phyloP scores from a whole-genome alignment of 2,113 vertebrate genomes.

The Ardeotis arabs region DNA sequence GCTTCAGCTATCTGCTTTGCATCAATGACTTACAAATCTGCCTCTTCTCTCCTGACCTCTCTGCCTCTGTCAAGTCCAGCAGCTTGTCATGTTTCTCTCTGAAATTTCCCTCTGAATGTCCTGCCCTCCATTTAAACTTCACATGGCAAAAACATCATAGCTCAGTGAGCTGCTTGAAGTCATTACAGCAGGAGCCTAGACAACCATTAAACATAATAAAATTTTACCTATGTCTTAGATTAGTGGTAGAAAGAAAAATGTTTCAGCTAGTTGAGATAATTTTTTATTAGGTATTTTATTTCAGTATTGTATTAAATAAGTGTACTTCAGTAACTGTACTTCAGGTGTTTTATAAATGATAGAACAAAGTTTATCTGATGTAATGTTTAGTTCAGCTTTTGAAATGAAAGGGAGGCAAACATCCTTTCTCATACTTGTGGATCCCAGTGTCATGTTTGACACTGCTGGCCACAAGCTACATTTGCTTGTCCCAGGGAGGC shows the following conservation, averaged over 20 bases:
- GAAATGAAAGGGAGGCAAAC: neutral
- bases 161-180: constrained; percentile 51
- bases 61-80: neutral
- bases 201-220: constrained; percentile 56
- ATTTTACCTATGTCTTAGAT: constrained; percentile 50
- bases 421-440: neutral
- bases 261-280: constrained; percentile 51
- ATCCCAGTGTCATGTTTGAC: neutral
- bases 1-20: constrained; percentile 51
- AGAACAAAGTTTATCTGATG: neutral
- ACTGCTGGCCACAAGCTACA: neutral
- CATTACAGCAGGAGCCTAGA: constrained; percentile 35
- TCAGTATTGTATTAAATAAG: constrained; percentile 17
- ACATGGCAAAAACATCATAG: constrained; percentile 43
- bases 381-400: neutral
- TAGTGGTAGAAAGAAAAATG: constrained; percentile 62
- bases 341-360: constrained; percentile 1
- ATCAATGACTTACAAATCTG: constrained; percentile 63
- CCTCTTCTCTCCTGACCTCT: constrained; percentile 40
- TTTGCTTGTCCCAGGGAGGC: neutral
- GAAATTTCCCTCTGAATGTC: constrained; percentile 43
- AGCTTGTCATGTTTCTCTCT: constrained; percentile 5
- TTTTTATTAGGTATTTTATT: constrained; percentile 53
- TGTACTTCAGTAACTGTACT: neutral
- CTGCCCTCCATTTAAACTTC: constrained; percentile 59